Evolutionary conservation across 1,140 invertebrate species (phyloP), one percentile per base, ranked within the genome.

Genomic region (Trichonephila clavipes): DNA sequence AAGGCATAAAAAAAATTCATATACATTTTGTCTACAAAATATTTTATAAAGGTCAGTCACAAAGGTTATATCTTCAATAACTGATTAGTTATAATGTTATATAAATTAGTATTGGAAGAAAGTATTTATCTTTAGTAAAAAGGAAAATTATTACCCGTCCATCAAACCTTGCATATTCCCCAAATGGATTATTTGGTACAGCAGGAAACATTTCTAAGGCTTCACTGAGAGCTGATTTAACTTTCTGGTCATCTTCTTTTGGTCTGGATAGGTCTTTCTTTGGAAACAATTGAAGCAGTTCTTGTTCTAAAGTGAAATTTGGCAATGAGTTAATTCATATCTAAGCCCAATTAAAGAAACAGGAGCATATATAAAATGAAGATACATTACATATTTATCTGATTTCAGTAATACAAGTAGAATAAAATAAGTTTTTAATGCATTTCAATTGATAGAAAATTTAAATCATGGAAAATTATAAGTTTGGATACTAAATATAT

Each of bases 91-190:
- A 18, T 64, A 18, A 64, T 64, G 5, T 64, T 4, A 64, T 16
- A 64, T 18, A 19, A 64, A 64, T 19, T 21, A 64, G 10, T 51
- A 10, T 12, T 51, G 10, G 7, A 51, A 10, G 2, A 1, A 51
- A 51, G 51, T 12, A 7, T 10, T 51, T 51, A 51, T 51, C 19
- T 18, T 6, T 18, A 21, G 16, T 64, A 64, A 64, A 69, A 19
- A 16, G 28, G 40, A 77, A 5, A 34, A 1, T 1, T 6, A 34
- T 94, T 94, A 96, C 96, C 94, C 95, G 95, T 94, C 98, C 98
- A 97, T 99, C 98, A 96, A 98, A 99, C 95, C 97, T 98, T 19
- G 98, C 97, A 96, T 97, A 99, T 95, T 98, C 97, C 85, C 97
- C 97, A 96, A 98, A 99, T 40, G 98, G 98, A 96, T 98, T 98